phyloP scores from a whole-genome alignment of 2,888 invertebrate species.

The Caenorhabditis angaria region DNA sequence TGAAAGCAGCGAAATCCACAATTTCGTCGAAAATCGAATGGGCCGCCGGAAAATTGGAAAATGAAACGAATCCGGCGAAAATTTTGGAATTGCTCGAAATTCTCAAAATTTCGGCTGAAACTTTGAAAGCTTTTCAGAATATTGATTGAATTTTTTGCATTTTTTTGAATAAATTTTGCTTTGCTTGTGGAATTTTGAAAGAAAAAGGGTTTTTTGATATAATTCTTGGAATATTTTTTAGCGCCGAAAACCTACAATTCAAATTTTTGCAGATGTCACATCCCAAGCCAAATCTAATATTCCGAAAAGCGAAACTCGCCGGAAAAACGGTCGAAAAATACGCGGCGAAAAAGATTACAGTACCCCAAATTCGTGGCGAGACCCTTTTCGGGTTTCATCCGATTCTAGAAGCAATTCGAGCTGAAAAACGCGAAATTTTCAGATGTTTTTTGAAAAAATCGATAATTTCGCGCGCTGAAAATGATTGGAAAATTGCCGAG shows the following conservation, averaged over 20 bases:
- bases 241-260: not conserved
- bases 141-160: no score
- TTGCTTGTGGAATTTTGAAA: not conserved
- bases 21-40: conserved; percentile 21
- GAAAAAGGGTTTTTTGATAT: not conserved
- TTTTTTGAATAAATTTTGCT: not conserved
- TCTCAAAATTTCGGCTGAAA: conserved; percentile 5
- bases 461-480: conserved; percentile 19
- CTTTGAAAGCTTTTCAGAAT: conserved; percentile 1
- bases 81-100: conserved; percentile 11
- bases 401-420: conserved; percentile 42
- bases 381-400: conserved; percentile 50
- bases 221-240: not conserved
- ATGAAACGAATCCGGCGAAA: conserved; percentile 6
- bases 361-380: conserved; percentile 44
- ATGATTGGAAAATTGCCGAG: conserved; percentile 27
- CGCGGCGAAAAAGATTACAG: conserved; percentile 34
- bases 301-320: conserved; percentile 48
- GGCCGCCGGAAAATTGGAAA: conserved; percentile 19
- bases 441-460: conserved; percentile 42
- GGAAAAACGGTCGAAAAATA: conserved; percentile 42
- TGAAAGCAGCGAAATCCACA: conserved; percentile 3
- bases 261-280: conserved; percentile 4
- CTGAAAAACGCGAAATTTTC: conserved; percentile 34
- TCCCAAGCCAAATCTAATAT: conserved; percentile 39